Evolutionary conservation across 2,113 vertebrate species (phyloP).

Genomic region (Aplodontia rufa): DNA sequence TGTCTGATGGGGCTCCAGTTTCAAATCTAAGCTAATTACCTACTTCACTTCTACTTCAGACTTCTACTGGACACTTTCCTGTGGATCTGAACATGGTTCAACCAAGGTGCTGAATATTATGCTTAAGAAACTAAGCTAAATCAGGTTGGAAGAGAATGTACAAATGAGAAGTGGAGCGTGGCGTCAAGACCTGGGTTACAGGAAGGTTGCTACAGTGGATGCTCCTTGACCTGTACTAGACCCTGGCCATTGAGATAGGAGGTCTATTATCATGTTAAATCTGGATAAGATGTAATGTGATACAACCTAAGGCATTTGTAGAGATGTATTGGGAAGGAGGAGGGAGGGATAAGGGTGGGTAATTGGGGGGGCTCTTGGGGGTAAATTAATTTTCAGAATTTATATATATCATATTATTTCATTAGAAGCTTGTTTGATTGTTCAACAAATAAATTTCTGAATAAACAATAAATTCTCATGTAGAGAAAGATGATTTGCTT

Average conservation of each 20-base stretch:
- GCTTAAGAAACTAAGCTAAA: slow-evolving; percentile 71
- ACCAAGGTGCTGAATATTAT: slow-evolving; percentile 60
- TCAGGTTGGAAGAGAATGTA: slow-evolving; percentile 68
- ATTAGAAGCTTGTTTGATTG: too few relatives aligned
- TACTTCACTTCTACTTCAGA: slow-evolving; percentile 85
- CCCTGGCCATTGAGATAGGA: too few relatives aligned
- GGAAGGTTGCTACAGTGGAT: slow-evolving; percentile 66
- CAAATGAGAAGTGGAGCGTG: slow-evolving; percentile 63
- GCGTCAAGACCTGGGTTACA: slow-evolving; percentile 34
- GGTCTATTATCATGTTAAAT: too few relatives aligned
- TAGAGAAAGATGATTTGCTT: slow-evolving; percentile 79
- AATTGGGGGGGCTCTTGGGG: too few relatives aligned
- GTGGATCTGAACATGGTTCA: slow-evolving; percentile 83
- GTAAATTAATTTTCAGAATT: too few relatives aligned
- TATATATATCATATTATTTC: too few relatives aligned
- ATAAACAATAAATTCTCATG: slow-evolving; percentile 71
- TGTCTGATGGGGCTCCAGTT: slow-evolving; percentile 49
- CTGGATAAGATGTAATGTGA: too few relatives aligned
- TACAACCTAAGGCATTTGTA: too few relatives aligned
- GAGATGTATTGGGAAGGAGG: too few relatives aligned
- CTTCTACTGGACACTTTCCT: slow-evolving; percentile 84
- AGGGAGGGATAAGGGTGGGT: too few relatives aligned
- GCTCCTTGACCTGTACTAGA: slow-evolving; percentile 56
- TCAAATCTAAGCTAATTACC: slow-evolving; percentile 78
- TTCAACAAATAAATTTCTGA: too few relatives aligned